Conservation (phyloP, 2,797 vertebrate species). For the Acanthiza pusilla region DNA sequence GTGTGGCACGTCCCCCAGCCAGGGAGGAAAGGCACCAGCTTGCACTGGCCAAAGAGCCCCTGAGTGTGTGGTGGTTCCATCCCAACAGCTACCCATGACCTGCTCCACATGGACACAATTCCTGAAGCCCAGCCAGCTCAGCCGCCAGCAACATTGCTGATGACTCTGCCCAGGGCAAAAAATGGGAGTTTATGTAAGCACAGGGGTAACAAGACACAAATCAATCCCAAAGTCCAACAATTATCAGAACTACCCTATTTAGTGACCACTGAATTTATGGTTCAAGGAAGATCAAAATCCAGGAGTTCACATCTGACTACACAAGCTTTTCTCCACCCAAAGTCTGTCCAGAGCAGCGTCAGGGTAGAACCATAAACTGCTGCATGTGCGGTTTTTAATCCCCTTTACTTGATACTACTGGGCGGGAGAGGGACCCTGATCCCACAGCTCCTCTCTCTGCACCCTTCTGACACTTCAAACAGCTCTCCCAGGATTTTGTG, state of each 20-base stretch:
- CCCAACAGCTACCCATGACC: not conserved
- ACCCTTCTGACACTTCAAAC: not conserved
- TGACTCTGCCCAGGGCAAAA: not conserved
- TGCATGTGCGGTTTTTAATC: not conserved
- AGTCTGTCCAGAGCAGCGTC: not conserved
- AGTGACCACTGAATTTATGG: not conserved
- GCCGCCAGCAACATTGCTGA: not conserved
- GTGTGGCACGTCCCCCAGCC: not conserved
- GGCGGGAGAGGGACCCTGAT: not conserved
- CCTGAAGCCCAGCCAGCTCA: not conserved
- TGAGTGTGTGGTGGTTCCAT: fast-evolving
- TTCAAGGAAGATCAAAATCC: not conserved
- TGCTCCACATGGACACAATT: fast-evolving
- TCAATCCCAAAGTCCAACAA: not conserved
- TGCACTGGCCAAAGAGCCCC: not conserved
- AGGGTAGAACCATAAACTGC: fast-evolving
- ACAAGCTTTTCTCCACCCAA: not conserved
- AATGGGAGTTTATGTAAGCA: not conserved
- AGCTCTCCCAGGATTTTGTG: not conserved
- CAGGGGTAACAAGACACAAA: not conserved
- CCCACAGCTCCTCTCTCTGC: not conserved
- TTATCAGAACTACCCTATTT: not conserved
- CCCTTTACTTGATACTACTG: not conserved
- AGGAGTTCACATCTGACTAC: not conserved
- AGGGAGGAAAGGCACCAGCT: too few species aligned